Conservation (phyloP, 2,888 invertebrate genomes). For the Theretra japonica region DNA sequence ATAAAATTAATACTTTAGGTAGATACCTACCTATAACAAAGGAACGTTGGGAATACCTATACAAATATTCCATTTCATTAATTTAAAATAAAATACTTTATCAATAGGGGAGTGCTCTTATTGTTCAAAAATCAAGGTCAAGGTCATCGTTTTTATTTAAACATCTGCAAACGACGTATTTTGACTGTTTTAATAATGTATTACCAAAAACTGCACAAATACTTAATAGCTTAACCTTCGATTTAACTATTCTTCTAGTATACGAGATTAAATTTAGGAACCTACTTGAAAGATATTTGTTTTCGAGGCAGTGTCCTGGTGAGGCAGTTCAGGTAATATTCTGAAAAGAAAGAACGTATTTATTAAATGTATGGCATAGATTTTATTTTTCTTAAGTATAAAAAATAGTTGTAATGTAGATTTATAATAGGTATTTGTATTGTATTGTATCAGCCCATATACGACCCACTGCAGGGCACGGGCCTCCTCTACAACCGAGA, state of each 20-base stretch:
- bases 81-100: no score
- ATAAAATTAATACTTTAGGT: background rate
- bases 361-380: background rate
- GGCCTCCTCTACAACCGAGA: no score
- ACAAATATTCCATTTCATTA: no score
- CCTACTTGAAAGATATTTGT: background rate
- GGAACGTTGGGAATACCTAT: no score
- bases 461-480: no score
- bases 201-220: no score
- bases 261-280: background rate
- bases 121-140: constrained; percentile 9
- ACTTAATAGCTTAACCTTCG: background rate
- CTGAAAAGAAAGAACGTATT: constrained; percentile 2
- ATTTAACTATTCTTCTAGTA: background rate
- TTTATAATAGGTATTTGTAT: no score
- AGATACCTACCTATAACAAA: no score
- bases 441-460: no score
- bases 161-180: background rate
- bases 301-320: constrained; percentile 10
- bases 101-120: no score
- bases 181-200: background rate
- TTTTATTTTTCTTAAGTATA: background rate
- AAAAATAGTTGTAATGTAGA: no score
- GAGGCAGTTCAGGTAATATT: constrained; percentile 17
- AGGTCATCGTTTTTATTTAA: background rate